phyloP scores from a whole-genome alignment of 2,113 vertebrate species.

The Odontophorus gujanensis region DNA sequence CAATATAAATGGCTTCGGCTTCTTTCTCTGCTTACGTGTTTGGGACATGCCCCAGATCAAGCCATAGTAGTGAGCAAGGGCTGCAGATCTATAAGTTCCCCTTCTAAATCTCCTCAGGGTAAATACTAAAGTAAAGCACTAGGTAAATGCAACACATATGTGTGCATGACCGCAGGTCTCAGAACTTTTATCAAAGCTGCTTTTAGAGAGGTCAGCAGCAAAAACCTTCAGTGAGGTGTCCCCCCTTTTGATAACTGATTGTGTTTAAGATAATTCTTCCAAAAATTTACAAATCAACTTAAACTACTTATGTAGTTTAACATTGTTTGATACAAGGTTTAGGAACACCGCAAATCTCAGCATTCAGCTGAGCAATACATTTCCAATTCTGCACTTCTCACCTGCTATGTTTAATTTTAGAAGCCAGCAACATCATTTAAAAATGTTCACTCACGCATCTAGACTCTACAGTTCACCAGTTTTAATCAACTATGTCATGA shows the following conservation, averaged over 20 bases:
- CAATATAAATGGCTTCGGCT: background rate
- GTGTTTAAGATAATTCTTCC: background rate
- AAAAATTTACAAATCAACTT: background rate
- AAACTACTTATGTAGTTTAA: background rate
- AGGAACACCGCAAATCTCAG: background rate
- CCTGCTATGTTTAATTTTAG: background rate
- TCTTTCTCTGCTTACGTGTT: background rate
- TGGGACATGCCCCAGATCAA: background rate
- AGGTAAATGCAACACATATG: background rate
- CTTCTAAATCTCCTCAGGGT: background rate
- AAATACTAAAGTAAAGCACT: slow-evolving; percentile 20
- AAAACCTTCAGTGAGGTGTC: background rate
- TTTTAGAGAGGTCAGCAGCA: background rate
- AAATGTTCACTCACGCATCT: slow-evolving; percentile 56
- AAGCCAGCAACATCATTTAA: background rate
- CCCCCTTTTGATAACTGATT: background rate
- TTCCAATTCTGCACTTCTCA: background rate
- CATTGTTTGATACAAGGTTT: background rate
- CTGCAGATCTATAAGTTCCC: background rate
- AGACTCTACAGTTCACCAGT: background rate
- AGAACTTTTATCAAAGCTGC: background rate
- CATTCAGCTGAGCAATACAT: background rate
- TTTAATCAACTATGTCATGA: slow-evolving; percentile 2
- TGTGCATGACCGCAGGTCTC: background rate
- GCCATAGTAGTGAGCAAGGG: background rate